Evolutionary conservation across 2,113 vertebrate genomes (phyloP), one percentile per base, ranked within the genome.

Genomic region (Eulemur macaco): DNA sequence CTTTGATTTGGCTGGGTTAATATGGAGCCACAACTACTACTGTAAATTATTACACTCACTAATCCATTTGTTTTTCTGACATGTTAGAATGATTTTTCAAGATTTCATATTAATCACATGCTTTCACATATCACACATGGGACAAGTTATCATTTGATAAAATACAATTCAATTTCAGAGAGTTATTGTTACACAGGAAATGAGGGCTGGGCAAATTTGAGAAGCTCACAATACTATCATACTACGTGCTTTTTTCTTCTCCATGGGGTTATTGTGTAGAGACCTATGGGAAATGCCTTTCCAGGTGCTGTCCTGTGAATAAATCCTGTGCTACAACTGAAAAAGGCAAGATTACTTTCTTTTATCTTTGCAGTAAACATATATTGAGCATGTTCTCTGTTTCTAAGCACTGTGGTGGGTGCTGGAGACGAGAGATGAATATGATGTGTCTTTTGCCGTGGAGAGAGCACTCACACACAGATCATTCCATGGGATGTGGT

Each of bases 31-130:
- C 56, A 60, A 29, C n/a, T 13, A 52, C 20, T 5, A 42, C 39
- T 56, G 90, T 60, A 87, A 92, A 96, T 81, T 94, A 63, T 31
- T 68, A 69, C 69, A 83, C 50, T 47, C 47, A 21, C 31, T 92
- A 83, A 87, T 95, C 18, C 54, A 66, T 95, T 96, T 96, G 80
- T 96, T 73, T 47, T 77, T 93, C 34, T 93, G 95, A 92, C 90
- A 90, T 23, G 29, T 78, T 88, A 68, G 80, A 92, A 91, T 74
- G 39, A 64, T 94, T 95, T 96, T 83, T 82, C 52, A 94, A 76
- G 66, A 88, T 88, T 86, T 37, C 27, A 5, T 37, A 95, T 96
- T 73, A 37, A 45, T 96, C 87, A 89, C 9, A 25, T 12, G 56
- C 54, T 66, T 93, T 78, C 60, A 37, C 0, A 0, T 78, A 63